These are phyloP conservation scores for Thyatira batis DNA, from an alignment of 2,888 invertebrate species.

Conservation along the genomic window DNA sequence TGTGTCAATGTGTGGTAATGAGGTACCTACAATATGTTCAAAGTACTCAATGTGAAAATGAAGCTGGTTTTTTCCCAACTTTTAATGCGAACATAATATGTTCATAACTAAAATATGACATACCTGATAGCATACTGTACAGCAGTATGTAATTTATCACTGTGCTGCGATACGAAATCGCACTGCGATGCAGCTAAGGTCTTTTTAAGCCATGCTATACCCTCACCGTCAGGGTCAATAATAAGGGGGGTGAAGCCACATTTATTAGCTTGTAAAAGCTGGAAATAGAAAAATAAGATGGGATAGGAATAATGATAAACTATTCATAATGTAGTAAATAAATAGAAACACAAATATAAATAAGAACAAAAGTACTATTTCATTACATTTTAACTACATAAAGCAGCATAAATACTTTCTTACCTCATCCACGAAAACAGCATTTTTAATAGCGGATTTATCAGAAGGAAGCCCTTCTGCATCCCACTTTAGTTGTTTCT, in stretches of 20 bases:
- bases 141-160: conserved; percentile 87
- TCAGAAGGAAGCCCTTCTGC: conserved; percentile 92
- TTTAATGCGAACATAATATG: too few species aligned
- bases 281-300: background rate
- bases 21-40: too few species aligned
- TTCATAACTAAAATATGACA: background rate
- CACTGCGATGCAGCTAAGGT: conserved; percentile 84
- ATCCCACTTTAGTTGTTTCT: conserved; percentile 92
- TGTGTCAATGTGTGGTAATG: too few species aligned
- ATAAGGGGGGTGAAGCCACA: conserved; percentile 88
- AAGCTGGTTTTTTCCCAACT: too few species aligned
- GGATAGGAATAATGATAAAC: background rate
- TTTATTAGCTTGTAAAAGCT: conserved; percentile 58
- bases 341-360: too few species aligned
- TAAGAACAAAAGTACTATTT: too few species aligned
- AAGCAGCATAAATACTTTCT: conserved; percentile 4
- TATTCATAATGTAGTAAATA: too few species aligned
- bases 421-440: conserved; percentile 89
- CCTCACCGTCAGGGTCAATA: conserved; percentile 94
- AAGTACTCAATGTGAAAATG: too few species aligned
- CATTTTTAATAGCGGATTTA: conserved; percentile 90
- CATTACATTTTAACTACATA: too few species aligned
- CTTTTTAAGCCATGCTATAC: conserved; percentile 90
- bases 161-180: conserved; percentile 91
- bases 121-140: conserved; percentile 89